Percentiles rank a stretch among this genome's conserved stretches.
phyloP scores from a whole-genome alignment of 1,140 invertebrate genomes.

The Conus betulinus region DNA sequence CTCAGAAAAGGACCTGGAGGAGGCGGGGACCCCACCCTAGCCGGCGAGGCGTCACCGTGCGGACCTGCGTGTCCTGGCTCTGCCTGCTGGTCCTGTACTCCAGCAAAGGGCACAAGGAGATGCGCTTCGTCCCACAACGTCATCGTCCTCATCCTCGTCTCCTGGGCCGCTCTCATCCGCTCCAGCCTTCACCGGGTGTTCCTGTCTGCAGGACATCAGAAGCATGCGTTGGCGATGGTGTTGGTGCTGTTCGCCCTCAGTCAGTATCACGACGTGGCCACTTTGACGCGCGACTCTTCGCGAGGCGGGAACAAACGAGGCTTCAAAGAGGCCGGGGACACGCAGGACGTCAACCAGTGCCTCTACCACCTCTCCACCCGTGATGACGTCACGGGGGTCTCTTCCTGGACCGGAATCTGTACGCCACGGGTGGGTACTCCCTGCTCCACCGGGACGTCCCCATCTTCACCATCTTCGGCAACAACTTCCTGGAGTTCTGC shows the following conservation, averaged over 20 bases:
- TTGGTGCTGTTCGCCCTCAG: slow-evolving; percentile 22
- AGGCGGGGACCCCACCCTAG: not conserved
- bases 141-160: slow-evolving; percentile 56
- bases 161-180: slow-evolving; percentile 27
- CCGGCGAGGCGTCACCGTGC: not conserved
- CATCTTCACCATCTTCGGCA: slow-evolving; percentile 60
- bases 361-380: slow-evolving; percentile 61
- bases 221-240: too few species aligned
- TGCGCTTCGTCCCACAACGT: slow-evolving; percentile 66
- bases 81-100: slow-evolving; percentile 62
- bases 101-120: slow-evolving; percentile 63
- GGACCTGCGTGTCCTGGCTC: slow-evolving; percentile 56
- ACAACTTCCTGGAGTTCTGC: slow-evolving; percentile 68
- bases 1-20: too few species aligned
- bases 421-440: slow-evolving; percentile 65
- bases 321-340: slow-evolving; percentile 51
- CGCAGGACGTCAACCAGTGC: slow-evolving; percentile 63
- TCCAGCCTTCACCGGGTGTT: not conserved
- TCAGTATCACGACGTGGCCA: slow-evolving; percentile 26
- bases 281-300: not conserved
- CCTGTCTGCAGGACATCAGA: not conserved
- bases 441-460: slow-evolving; percentile 65
- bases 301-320: slow-evolving; percentile 37
- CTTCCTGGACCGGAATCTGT: slow-evolving; percentile 63
- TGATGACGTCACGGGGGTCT: slow-evolving; percentile 66